Evolutionary conservation across 2,113 vertebrate species (phyloP), one percentile per base, ranked within the genome.

Genomic region (Stictonetta naevosa): DNA sequence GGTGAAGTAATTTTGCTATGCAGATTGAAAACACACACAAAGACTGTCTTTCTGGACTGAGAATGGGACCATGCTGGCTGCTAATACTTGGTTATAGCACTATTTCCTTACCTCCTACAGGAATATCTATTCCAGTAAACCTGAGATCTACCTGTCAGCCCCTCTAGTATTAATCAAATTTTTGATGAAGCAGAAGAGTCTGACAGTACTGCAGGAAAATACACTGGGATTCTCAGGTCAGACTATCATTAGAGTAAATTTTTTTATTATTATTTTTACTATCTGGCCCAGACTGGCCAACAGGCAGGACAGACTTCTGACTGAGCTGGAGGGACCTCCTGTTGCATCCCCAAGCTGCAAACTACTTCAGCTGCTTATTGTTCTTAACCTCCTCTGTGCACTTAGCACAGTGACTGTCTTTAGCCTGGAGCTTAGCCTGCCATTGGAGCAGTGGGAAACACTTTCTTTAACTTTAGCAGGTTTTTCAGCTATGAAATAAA

Each of bases 351-450:
- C 83, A 78, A 88, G 62, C 84, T 86, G 82, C 66, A 82, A 68
- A 88, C 28, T 95, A 85, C 90, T 92, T 86, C n/a, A 3, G 74
- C 75, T 96, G 52, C 89, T 95, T 85, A 62, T 58, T 91, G 81
- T 83, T 82, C 90, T 91, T 96, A 94, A 93, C 81, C 75, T 97
- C 83, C 88, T 96, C 75, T 60, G 79, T 69, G 85, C 92, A 95
- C 84, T 94, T 85, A 86, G 90, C 79, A 78, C 93, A 95, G 76
- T 33, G 76, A 88, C 86, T 95, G 90, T 64, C 94, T 96, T 92
- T 95, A 95, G 97, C 94, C 96, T 96, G 96, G 76, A 97, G 97
- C 95, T 96, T 90, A 90, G 90, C 81, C 96, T 95, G 88, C 92
- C 87, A 86, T 4, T 0, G 82, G 62, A 96, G 92, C 94, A 88